Conservation (phyloP, 2,797 vertebrate species). For the Erpetoichthys calabaricus region DNA sequence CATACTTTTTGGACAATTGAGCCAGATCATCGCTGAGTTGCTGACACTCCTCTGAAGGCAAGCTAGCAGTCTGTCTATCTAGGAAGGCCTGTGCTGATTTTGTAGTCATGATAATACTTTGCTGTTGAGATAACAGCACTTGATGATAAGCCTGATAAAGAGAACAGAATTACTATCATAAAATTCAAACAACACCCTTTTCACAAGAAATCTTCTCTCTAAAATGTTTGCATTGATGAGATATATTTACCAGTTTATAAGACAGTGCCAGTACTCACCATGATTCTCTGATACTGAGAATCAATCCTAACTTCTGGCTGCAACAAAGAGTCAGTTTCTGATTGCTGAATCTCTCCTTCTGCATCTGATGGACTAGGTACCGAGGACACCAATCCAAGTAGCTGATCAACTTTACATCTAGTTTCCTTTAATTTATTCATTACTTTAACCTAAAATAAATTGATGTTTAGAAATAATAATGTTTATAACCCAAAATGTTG, state of each 20-base stretch:
- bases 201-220: background rate
- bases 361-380: constrained; percentile 15
- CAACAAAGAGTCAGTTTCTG: constrained; percentile 8
- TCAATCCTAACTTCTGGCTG: constrained; percentile 47
- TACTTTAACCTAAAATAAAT: constrained; percentile 66
- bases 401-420: constrained; percentile 61
- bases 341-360: background rate
- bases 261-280: constrained; percentile 45
- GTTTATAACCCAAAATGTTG: no score
- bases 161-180: background rate
- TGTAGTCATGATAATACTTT: constrained; percentile 66
- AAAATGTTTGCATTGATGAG: no score
- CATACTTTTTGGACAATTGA: constrained; percentile 59
- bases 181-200: background rate
- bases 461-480: background rate
- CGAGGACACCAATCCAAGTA: constrained; percentile 49
- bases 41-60: constrained; percentile 55
- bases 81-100: constrained; percentile 73
- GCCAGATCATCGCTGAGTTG: constrained; percentile 54
- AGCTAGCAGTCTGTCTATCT: constrained; percentile 62
- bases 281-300: constrained; percentile 59
- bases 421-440: constrained; percentile 80
- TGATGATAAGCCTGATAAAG: constrained; percentile 57
- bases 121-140: constrained; percentile 81
- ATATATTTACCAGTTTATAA: no score